Percentiles rank a stretch among this genome's conserved stretches.
Evolutionary conservation across 2,888 invertebrate species (phyloP).

Genomic region (Nomada lathburiana): DNA sequence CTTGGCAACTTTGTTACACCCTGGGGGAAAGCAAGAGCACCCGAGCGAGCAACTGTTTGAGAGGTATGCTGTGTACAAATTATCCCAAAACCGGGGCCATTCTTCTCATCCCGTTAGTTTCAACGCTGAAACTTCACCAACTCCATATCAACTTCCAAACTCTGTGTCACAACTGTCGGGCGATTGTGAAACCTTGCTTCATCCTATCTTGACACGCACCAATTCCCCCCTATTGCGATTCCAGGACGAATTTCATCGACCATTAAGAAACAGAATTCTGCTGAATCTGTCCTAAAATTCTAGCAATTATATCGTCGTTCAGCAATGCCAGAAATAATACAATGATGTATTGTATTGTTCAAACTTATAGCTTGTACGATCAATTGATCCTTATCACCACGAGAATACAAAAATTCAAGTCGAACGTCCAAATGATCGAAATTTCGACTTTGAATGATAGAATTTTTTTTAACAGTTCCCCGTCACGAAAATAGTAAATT

Average conservation of each 20-base stretch:
- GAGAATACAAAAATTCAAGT: no score
- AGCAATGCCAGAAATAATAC: no score
- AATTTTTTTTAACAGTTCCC: no score
- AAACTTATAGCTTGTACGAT: no score
- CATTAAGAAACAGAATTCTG: slow-evolving; percentile 16
- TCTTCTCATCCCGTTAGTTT: neutral
- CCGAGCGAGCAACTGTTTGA: slow-evolving; percentile 10
- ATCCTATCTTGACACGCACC: slow-evolving; percentile 48
- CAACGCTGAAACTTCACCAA: slow-evolving; percentile 5
- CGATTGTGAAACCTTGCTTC: slow-evolving; percentile 26
- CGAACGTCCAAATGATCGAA: no score
- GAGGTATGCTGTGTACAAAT: slow-evolving; percentile 29
- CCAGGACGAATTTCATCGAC: slow-evolving; percentile 14
- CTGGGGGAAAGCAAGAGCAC: neutral
- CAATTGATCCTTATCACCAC: no score
- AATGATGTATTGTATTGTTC: no score
- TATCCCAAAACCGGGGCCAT: slow-evolving; percentile 1
- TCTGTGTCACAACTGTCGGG: slow-evolving; percentile 5
- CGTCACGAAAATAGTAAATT: no score
- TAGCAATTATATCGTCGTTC: neutral
- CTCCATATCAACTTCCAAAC: slow-evolving; percentile 23
- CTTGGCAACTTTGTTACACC: neutral
- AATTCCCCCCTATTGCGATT: slow-evolving; percentile 34
- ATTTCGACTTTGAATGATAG: no score
- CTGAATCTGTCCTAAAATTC: neutral